These are phyloP conservation scores for Dromaius novaehollandiae DNA, from an alignment of 2,113 vertebrate genomes.

Conservation along the genomic window DNA sequence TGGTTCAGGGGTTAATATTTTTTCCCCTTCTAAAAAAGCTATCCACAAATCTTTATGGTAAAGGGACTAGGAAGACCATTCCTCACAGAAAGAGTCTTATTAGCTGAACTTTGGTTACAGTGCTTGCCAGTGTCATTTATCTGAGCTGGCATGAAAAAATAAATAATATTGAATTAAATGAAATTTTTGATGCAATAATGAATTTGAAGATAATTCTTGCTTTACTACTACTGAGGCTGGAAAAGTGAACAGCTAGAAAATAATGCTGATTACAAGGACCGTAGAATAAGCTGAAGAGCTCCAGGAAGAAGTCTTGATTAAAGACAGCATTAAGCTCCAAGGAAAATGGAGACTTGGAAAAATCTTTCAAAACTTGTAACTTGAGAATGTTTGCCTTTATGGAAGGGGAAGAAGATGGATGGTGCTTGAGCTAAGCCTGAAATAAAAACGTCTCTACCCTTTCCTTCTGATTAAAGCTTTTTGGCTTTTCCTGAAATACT, in stretches of 20 bases:
- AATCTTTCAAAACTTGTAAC: slow-evolving; percentile 44
- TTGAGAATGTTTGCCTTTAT: slow-evolving; percentile 43
- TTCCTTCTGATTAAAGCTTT: slow-evolving; percentile 26
- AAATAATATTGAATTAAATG: neutral
- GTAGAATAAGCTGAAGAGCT: neutral
- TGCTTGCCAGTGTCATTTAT: neutral
- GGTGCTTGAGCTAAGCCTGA: slow-evolving; percentile 15
- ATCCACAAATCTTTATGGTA: neutral
- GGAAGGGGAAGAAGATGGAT: slow-evolving; percentile 48
- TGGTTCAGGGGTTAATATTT: neutral
- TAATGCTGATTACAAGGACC: neutral
- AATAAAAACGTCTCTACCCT: slow-evolving; percentile 37
- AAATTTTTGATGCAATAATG: neutral
- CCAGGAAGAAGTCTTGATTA: slow-evolving; percentile 24
- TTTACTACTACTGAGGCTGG: neutral
- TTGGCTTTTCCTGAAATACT: slow-evolving; percentile 34
- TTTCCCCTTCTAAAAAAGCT: neutral
- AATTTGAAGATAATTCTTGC: neutral
- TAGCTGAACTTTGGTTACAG: neutral
- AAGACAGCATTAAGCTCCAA: slow-evolving; percentile 4
- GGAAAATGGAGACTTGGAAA: slow-evolving; percentile 43
- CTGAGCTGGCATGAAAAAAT: neutral
- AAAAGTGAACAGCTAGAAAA: slow-evolving; percentile 16
- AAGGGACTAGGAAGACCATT: neutral
- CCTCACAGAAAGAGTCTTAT: neutral